These are phyloP conservation scores for Diarsia brunnea DNA, from an alignment of 2,888 invertebrate genomes.

Conservation along the genomic window DNA sequence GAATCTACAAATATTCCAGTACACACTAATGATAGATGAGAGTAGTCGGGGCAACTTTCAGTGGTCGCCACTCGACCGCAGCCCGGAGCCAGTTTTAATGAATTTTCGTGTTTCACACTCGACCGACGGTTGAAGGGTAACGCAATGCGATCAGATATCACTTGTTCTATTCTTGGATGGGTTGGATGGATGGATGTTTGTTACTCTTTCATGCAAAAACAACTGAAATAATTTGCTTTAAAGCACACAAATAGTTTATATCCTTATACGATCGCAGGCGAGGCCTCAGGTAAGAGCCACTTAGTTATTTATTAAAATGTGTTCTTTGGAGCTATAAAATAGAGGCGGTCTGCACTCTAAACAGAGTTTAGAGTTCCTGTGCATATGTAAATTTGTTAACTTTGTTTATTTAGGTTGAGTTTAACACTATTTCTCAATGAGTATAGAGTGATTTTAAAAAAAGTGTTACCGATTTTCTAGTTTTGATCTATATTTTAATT, in stretches of 20 bases:
- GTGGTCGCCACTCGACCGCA: constrained; percentile 29
- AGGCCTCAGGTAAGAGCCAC: too few species aligned
- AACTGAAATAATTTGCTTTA: neutral
- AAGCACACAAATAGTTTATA: neutral
- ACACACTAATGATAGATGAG: constrained; percentile 8
- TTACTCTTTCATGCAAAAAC: neutral
- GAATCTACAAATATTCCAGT: constrained; percentile 10
- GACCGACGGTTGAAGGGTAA: neutral
- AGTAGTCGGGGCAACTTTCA: constrained; percentile 37
- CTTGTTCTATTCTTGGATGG: neutral
- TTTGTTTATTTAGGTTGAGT: too few species aligned
- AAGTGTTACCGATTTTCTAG: neutral
- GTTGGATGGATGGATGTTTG: neutral
- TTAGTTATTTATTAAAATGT: too few species aligned
- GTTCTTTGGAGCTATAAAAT: too few species aligned
- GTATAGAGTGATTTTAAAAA: too few species aligned
- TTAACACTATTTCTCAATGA: too few species aligned
- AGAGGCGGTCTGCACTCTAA: too few species aligned
- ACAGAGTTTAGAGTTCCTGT: too few species aligned
- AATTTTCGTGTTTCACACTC: constrained; percentile 47
- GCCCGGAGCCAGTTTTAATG: constrained; percentile 41
- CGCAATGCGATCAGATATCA: neutral
- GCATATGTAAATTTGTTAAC: too few species aligned
- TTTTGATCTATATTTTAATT: too few species aligned
- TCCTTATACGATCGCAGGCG: too few species aligned